Evolutionary conservation across 2,797 vertebrate genomes (phyloP), one percentile per base, ranked within the genome.

Genomic region (Aselliscus stoliczkanus): DNA sequence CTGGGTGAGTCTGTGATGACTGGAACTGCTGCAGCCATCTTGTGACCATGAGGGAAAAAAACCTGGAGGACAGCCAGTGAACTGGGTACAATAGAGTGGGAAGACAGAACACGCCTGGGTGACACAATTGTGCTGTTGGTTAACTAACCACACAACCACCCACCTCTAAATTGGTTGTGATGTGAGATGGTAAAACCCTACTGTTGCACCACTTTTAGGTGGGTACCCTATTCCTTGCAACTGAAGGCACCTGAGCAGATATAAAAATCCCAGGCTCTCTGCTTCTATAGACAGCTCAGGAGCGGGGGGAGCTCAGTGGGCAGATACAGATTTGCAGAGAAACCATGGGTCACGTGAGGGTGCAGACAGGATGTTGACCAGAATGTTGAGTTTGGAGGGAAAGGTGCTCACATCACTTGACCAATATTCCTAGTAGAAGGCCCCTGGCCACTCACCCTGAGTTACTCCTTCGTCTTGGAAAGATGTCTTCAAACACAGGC

Each of bases 21-120:
- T 15, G 70, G 69, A 47, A 34, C 11, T 7, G 52, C 39, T 25
- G 39, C 60, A 70, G 67, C 34, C 76, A 18, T 3, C 18, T 69
- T 65, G 92, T 4, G 7, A n/a, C 73, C 58, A 34, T 0, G 29
- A 91, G 82, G 56, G 42, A 42, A 64, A 39, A 50, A 12, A 14
- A 39, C 25, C 17, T 50, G 50, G 42, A 39, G 31, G 14, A 15
- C 12, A 12, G n/a, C n/a, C 44, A 31, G 23, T 0, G 67, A 21
- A 31, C 31, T 3, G 7, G 47, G 37, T 1, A 4, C 1, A 13
- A 17, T 0, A 3, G 13, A 54, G 5, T 13, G 1, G 77, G 29
- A 34, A 69, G 84, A 27, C 0, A 21, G 9, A 39, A 11, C 34
- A 4, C 21, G 0, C 58, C 17, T 0, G 4, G 34, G 67, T 0